These are phyloP conservation scores for Acromyrmex echinatior DNA, from an alignment of 1,140 invertebrate species.

Conservation along the genomic window DNA sequence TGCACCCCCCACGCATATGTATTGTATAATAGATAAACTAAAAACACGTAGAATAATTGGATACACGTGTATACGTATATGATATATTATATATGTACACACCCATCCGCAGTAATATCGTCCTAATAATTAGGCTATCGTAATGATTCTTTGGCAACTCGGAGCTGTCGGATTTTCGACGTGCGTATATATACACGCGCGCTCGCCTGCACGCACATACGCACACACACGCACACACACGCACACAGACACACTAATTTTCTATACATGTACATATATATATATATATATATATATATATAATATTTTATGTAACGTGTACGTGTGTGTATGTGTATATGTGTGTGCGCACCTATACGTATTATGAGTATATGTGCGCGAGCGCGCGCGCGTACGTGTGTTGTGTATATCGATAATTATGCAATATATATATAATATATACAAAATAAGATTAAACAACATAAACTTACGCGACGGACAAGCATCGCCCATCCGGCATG, in stretches of 20 bases:
- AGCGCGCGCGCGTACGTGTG: background rate
- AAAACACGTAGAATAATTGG: slow-evolving; percentile 56
- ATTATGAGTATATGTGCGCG: background rate
- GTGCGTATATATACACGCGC: background rate
- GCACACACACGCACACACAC: background rate
- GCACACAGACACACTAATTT: background rate
- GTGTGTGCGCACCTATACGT: background rate
- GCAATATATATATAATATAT: slow-evolving; percentile 62
- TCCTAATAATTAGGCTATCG: slow-evolving; percentile 61
- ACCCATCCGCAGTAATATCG: slow-evolving; percentile 39
- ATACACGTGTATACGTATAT: slow-evolving; percentile 60
- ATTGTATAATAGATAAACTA: slow-evolving; percentile 24
- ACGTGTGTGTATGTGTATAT: slow-evolving; percentile 28
- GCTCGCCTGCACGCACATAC: background rate
- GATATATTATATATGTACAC: slow-evolving; percentile 58
- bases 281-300: slow-evolving; percentile 32
- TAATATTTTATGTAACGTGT: slow-evolving; percentile 33
- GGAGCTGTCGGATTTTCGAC: slow-evolving; percentile 80
- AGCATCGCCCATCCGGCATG: slow-evolving; percentile 38
- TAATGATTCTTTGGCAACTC: slow-evolving; percentile 84
- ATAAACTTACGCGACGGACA: slow-evolving; percentile 56
- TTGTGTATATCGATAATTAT: slow-evolving; percentile 13
- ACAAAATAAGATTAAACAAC: slow-evolving; percentile 43
- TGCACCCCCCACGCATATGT: slow-evolving; percentile 4
- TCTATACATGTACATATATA: slow-evolving; percentile 27